Base-by-base conservation (phyloP, 2,797 vertebrate genomes). In the Coranthus polyacanthus region DNA sequence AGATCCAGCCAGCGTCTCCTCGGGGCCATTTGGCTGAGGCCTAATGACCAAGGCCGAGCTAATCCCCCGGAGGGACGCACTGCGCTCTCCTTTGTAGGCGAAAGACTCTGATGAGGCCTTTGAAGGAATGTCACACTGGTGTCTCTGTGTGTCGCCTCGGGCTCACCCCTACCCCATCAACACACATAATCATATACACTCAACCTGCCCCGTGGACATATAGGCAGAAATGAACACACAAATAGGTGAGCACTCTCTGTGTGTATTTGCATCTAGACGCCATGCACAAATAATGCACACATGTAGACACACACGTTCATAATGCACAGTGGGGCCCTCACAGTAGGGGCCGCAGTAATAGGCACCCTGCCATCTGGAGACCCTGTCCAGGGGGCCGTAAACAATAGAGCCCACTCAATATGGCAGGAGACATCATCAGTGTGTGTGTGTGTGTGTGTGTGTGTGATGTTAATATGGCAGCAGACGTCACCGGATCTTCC, bases 281-380 rank as follows among this genome's bases (percentile, higher is more conserved):
- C 2, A 43, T 15, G 12, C 51, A 41, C 37, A 46, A 38, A 43
- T 34, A 76, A 43, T 15, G 12, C 51, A 41, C 37, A 46, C 44
- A 43, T 34, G 78, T 37, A 61, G 61, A 61, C 52, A 62, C 41
- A 66, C 67, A 62, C 51, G 24, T 37, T 43, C 68, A 76, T 66
- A 54, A 57, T 22, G 49, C 79, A 59, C 88, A 83, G 81, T 84
- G 73, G 86, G 85, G 76, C 80, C 87, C 77, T 91, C 89, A 69
- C 88, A 90, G 86, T 84, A 72, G 89, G 89, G 82, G 86, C 82
- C 57, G 42, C 74, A 74, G 67, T 91, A 92, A 92, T 91, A 91
- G 89, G 91, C 88, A 87, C 88, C 81, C 84, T 86, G 85, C 93
- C 92, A 92, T 91, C 91, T 93, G 90, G 86, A 88, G 82, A 85